phyloP scores from a whole-genome alignment of 2,888 invertebrate species.

The Scaptomyza flava region DNA sequence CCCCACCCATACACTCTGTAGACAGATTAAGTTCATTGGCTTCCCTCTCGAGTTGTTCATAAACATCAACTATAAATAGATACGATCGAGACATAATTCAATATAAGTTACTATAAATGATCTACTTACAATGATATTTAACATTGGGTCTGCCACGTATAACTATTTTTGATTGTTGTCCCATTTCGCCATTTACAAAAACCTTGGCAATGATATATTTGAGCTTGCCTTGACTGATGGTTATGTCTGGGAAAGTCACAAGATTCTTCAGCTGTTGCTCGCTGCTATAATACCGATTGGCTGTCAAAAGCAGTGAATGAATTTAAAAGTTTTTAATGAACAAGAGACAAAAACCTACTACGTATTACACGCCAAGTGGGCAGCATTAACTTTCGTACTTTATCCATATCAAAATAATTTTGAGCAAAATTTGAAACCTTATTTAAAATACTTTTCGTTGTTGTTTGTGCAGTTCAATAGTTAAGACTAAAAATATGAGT shows the following conservation, averaged over 20 bases:
- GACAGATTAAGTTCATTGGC: slow-evolving; percentile 44
- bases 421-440: slow-evolving; percentile 9
- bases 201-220: slow-evolving; percentile 60
- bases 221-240: slow-evolving; percentile 47
- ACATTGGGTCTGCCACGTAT: slow-evolving; percentile 42
- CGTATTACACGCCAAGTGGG: slow-evolving; percentile 28
- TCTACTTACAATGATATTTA: slow-evolving; percentile 63
- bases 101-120: background rate
- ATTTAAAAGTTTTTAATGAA: background rate
- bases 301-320: slow-evolving; percentile 15
- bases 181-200: slow-evolving; percentile 56
- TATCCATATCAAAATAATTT: slow-evolving; percentile 47
- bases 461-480: background rate
- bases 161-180: slow-evolving; percentile 35
- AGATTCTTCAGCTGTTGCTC: slow-evolving; percentile 16
- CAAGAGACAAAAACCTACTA: slow-evolving; percentile 22
- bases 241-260: slow-evolving; percentile 37
- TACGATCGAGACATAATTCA: background rate
- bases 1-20: slow-evolving; percentile 62
- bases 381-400: slow-evolving; percentile 32
- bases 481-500: slow-evolving; percentile 4
- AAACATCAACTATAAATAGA: slow-evolving; percentile 47
- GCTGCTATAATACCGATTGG: slow-evolving; percentile 32
- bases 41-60: slow-evolving; percentile 53
- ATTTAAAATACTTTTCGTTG: slow-evolving; percentile 6